A percentile compares a stretch with the other conserved stretches of the same genome.
phyloP scores from a whole-genome alignment of 1,140 invertebrate genomes.

The Thaumetopoea pityocampa region DNA sequence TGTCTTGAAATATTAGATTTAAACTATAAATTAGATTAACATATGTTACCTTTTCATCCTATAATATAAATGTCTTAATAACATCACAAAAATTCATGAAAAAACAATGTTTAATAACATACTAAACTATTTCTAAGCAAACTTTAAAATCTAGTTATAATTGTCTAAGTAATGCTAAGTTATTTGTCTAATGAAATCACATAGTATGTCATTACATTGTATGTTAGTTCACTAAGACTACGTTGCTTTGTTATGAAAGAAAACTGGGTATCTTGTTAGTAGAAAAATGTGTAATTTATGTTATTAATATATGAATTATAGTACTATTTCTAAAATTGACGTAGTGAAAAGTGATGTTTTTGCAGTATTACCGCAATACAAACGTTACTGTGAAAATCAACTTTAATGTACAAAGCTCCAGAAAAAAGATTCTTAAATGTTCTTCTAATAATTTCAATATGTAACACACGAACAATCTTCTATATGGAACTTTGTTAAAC shows the following conservation, averaged over 20 bases:
- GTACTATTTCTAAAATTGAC: conserved; percentile 4
- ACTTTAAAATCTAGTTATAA: conserved; percentile 7
- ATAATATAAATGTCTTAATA: conserved; percentile 6
- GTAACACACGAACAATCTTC: conserved; percentile 4
- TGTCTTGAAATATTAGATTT: too few relatives aligned
- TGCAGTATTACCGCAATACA: conserved; percentile 8
- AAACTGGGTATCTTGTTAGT: conserved; percentile 10
- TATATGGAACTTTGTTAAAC: conserved; percentile 20
- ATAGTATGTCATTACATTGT: too few relatives aligned
- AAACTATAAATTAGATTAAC: conserved; percentile 2
- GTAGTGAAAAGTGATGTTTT: conserved; percentile 9
- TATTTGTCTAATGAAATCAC: conserved; percentile 11
- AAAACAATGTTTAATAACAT: conserved; percentile 1
- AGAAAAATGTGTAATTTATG: conserved; percentile 4
- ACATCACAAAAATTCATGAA: conserved; percentile 4
- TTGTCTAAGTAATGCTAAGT: conserved; percentile 11
- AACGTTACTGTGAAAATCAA: conserved; percentile 6
- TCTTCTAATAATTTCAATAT: neutral
- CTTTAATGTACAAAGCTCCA: conserved; percentile 17
- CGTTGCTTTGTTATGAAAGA: too few relatives aligned
- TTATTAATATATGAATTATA: conserved; percentile 4
- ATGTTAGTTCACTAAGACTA: conserved; percentile 5
- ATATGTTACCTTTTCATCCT: conserved; percentile 16
- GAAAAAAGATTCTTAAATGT: conserved; percentile 2
- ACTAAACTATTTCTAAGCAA: conserved; percentile 11